phyloP scores from a whole-genome alignment of 2,888 invertebrate species.

The Acrocyrtus sp. region DNA sequence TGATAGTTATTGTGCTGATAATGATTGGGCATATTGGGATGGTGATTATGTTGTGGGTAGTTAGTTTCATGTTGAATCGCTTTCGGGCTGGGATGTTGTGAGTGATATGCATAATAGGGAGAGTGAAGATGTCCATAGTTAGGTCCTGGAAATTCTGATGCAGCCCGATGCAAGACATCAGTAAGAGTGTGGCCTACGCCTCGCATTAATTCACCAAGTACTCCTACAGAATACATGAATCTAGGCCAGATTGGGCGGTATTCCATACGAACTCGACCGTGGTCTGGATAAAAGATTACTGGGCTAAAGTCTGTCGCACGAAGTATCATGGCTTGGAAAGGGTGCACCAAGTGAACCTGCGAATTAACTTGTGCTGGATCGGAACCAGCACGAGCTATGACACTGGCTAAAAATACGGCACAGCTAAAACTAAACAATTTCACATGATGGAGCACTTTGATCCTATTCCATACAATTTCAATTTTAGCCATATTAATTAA shows the following conservation, averaged over 20 bases:
- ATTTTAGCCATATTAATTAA: too few relatives aligned
- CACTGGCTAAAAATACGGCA: too few relatives aligned
- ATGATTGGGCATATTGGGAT: background rate
- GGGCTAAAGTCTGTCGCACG: constrained; percentile 21
- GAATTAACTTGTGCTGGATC: constrained; percentile 11
- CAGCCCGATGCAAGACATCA: constrained; percentile 21
- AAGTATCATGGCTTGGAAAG: constrained; percentile 12
- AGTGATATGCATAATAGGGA: constrained; percentile 9
- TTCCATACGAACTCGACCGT: constrained; percentile 25
- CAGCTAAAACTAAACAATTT: too few relatives aligned
- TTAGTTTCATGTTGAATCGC: background rate
- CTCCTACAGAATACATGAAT: constrained; percentile 18
- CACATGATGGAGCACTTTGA: too few relatives aligned
- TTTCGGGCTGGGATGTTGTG: background rate
- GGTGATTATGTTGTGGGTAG: background rate
- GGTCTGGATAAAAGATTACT: constrained; percentile 9
- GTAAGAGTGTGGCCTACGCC: constrained; percentile 26
- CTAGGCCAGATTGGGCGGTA: constrained; percentile 15
- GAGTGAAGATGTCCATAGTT: background rate
- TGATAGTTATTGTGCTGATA: background rate
- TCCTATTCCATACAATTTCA: too few relatives aligned
- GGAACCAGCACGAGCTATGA: too few relatives aligned
- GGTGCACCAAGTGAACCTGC: constrained; percentile 16
- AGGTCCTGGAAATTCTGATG: background rate
- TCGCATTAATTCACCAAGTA: constrained; percentile 21